phyloP scores from a whole-genome alignment of 1,140 invertebrate species.

The Hypsibius dujardini region DNA sequence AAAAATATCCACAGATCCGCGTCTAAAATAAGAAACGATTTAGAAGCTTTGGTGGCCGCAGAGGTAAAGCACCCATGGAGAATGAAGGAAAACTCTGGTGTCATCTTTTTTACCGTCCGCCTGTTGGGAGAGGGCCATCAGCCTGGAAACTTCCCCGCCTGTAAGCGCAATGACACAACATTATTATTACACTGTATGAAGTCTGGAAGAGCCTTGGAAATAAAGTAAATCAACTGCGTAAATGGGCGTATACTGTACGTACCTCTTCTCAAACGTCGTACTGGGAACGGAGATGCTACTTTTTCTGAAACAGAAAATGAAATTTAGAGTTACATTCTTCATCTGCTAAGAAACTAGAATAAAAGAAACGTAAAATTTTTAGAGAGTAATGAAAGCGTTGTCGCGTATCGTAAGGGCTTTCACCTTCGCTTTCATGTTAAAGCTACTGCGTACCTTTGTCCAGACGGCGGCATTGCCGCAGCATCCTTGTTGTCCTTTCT shows the following conservation, averaged over 20 bases:
- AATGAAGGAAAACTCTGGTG: neutral
- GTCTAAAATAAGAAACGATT: neutral
- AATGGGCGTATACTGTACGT: no score
- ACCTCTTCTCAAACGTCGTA: no score
- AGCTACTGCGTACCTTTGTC: neutral
- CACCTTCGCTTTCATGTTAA: neutral
- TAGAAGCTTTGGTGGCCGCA: neutral
- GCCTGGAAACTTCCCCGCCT: no score
- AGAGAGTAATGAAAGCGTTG: neutral
- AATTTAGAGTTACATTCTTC: neutral
- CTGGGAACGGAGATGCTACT: neutral
- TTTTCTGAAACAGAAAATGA: neutral
- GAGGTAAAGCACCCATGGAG: neutral
- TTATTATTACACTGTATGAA: no score
- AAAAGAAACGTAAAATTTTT: neutral
- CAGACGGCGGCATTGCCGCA: neutral
- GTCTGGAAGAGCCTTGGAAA: no score
- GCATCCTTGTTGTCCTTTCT: conserved; percentile 1
- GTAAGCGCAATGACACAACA: no score
- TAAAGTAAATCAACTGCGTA: no score
- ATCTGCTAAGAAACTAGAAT: neutral
- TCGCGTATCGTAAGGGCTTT: neutral
- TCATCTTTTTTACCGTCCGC: neutral
- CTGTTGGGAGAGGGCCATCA: neutral
- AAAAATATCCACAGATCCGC: conserved; percentile 5